Conservation (phyloP, 2,888 invertebrate genomes). For the Tenthredo amoena region DNA sequence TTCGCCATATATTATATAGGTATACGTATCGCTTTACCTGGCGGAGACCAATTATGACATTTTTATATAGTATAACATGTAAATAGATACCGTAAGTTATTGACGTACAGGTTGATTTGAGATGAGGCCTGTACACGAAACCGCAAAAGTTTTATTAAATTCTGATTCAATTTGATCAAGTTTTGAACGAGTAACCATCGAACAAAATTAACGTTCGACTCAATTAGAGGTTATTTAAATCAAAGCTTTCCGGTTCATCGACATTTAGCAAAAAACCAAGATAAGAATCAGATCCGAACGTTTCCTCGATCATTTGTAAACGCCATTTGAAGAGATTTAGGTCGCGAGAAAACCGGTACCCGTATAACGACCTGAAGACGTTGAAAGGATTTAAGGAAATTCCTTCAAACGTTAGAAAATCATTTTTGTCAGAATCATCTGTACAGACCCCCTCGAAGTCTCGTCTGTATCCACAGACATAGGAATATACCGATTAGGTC, state of each 20-base stretch:
- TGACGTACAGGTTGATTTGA: too few species aligned
- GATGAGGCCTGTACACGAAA: not conserved
- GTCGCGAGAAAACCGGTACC: too few species aligned
- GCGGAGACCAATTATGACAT: not conserved
- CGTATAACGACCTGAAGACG: too few species aligned
- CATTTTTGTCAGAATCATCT: not conserved
- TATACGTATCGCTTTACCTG: not conserved
- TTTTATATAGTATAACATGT: too few species aligned
- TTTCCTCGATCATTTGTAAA: not conserved
- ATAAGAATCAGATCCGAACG: too few species aligned
- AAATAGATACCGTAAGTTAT: too few species aligned
- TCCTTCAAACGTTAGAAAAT: not conserved
- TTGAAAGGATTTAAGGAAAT: not conserved
- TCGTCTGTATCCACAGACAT: not conserved
- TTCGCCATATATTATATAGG: not conserved
- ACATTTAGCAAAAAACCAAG: not conserved
- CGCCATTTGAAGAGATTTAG: not conserved
- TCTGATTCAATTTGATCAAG: not conserved
- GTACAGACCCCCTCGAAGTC: not conserved
- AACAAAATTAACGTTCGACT: not conserved
- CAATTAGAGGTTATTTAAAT: not conserved
- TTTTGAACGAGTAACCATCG: not conserved
- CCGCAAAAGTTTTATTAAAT: not conserved
- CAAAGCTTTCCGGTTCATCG: not conserved
- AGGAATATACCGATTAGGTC: not conserved